phyloP scores from a whole-genome alignment of 2,797 vertebrate species.

The Podargus strigoides region DNA sequence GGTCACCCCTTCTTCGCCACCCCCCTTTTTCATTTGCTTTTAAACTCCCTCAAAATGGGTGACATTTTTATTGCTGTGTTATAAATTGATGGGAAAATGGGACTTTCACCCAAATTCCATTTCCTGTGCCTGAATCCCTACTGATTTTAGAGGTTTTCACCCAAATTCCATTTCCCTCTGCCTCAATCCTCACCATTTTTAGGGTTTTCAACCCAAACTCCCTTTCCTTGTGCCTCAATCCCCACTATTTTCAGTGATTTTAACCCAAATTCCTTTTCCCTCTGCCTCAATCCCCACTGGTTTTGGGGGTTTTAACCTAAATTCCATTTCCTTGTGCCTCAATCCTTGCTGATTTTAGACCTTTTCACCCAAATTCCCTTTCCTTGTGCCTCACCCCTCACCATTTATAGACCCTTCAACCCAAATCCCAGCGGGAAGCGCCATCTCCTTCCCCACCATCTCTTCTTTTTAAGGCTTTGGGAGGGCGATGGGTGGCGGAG shows the following conservation, averaged over 20 bases:
- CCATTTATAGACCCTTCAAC: not conserved
- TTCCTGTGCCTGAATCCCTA: not conserved
- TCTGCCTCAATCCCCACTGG: accelerated
- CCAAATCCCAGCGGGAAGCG: too few species aligned
- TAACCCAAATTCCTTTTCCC: too few species aligned
- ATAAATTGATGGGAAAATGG: too few species aligned
- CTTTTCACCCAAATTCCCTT: not conserved
- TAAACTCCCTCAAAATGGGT: too few species aligned
- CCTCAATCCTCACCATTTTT: not conserved
- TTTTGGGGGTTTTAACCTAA: not conserved
- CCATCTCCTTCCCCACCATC: accelerated
- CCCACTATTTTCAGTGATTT: not conserved
- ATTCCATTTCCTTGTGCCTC: too few species aligned
- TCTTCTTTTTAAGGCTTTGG: not conserved
- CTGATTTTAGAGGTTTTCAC: too few species aligned
- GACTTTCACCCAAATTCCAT: not conserved
- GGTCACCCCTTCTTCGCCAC: not conserved
- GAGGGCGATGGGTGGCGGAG: not conserved
- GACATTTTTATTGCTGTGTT: too few species aligned
- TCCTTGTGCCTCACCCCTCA: not conserved
- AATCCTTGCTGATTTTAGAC: not conserved
- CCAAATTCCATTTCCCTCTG: too few species aligned
- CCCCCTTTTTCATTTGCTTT: not conserved
- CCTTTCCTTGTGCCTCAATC: not conserved
- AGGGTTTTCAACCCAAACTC: too few species aligned